These are phyloP conservation scores for Chelon labrosus DNA, from an alignment of 2,797 vertebrate species.

Conservation along the genomic window DNA sequence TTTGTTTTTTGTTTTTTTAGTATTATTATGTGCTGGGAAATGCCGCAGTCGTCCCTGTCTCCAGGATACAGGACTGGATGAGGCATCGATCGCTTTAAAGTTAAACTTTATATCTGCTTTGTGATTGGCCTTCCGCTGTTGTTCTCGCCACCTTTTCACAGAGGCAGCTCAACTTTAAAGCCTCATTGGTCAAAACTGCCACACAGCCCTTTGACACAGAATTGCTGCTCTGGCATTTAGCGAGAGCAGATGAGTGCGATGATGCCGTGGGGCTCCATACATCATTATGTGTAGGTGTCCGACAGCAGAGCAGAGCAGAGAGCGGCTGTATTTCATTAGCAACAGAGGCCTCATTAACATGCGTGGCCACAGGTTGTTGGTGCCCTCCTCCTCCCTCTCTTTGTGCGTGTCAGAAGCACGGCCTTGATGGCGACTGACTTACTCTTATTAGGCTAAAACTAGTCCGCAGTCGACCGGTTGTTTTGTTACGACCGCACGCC, in stretches of 20 bases:
- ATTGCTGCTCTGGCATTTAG: constrained; percentile 78
- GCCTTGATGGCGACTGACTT: constrained; percentile 27
- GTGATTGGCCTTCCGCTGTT: constrained; percentile 36
- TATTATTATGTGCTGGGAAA: not conserved
- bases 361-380: constrained; percentile 66
- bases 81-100: constrained; percentile 7
- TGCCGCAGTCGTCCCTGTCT: not conserved
- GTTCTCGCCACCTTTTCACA: constrained; percentile 37
- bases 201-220: constrained; percentile 62
- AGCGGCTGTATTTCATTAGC: constrained; percentile 64
- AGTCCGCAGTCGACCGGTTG: constrained; percentile 44
- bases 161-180: constrained; percentile 54
- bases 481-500: constrained; percentile 47
- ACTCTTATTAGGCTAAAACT: constrained; percentile 48
- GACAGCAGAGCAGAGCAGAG: constrained; percentile 50
- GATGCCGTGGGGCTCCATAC: constrained; percentile 49
- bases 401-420: constrained; percentile 14
- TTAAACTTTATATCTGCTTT: constrained; percentile 11
- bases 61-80: constrained; percentile 7
- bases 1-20: not conserved
- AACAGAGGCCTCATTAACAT: constrained; percentile 66
- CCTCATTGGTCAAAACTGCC: constrained; percentile 68
- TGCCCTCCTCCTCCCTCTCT: constrained; percentile 34
- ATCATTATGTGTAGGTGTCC: constrained; percentile 71
- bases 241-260: constrained; percentile 67